A percentile compares a stretch with the other conserved stretches of the same genome.
phyloP scores from a whole-genome alignment of 2,797 vertebrate genomes.

The Allobates femoralis region DNA sequence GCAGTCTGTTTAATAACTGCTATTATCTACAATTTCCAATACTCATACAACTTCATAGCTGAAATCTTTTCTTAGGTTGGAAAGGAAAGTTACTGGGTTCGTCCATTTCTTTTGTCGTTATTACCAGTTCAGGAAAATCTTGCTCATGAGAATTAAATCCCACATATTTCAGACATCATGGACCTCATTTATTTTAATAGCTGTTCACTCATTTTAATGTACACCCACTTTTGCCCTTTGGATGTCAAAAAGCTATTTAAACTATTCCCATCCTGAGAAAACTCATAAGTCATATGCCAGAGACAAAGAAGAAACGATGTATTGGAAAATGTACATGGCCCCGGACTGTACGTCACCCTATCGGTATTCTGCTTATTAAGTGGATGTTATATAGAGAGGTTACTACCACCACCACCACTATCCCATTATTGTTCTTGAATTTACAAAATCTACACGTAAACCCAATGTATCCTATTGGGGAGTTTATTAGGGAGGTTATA shows the following conservation, averaged over 20 bases:
- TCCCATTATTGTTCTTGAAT: background rate
- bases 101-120: conserved; percentile 33
- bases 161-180: conserved; percentile 57
- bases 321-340: conserved; percentile 43
- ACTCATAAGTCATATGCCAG: conserved; percentile 31
- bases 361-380: conserved; percentile 46
- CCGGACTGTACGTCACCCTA: conserved; percentile 11
- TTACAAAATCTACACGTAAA: background rate
- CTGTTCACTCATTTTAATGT: conserved; percentile 56
- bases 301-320: conserved; percentile 38
- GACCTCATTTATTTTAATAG: conserved; percentile 61
- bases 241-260: conserved; percentile 55
- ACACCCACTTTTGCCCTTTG: conserved; percentile 59
- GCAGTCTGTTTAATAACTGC: background rate
- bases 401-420: background rate
- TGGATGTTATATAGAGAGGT: background rate
- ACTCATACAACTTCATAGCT: conserved; percentile 29
- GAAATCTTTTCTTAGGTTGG: conserved; percentile 39
- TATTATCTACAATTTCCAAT: conserved; percentile 16
- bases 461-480: background rate
- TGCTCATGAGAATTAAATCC: conserved; percentile 55
- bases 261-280: conserved; percentile 37
- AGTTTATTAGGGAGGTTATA: background rate
- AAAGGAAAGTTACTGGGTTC: conserved; percentile 28
- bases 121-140: conserved; percentile 51